phyloP scores from a whole-genome alignment of 2,888 invertebrate species.

The Eucriotettix oculatus region DNA sequence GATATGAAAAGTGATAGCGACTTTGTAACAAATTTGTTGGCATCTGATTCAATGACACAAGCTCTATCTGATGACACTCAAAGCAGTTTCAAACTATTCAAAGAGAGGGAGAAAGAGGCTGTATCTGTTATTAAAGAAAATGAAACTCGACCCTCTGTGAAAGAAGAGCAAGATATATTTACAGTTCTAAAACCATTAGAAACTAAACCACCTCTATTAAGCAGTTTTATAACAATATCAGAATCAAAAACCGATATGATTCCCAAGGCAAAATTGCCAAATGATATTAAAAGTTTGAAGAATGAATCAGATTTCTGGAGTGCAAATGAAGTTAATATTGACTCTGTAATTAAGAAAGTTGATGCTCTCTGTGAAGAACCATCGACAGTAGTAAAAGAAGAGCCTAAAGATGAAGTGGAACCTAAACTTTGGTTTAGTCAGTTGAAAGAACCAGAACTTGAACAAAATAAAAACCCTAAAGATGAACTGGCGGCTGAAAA shows the following conservation, averaged over 20 bases:
- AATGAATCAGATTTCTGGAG: slow-evolving; percentile 58
- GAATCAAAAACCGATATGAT: background rate
- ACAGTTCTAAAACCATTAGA: background rate
- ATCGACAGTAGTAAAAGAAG: slow-evolving; percentile 16
- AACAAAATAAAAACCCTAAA: slow-evolving; percentile 31
- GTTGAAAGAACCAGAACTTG: slow-evolving; percentile 24
- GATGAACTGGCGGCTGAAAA: slow-evolving; percentile 1
- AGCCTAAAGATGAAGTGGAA: slow-evolving; percentile 19
- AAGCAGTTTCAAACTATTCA: slow-evolving; percentile 5
- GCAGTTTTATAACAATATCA: background rate
- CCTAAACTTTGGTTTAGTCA: slow-evolving; percentile 13
- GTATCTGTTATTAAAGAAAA: slow-evolving; percentile 22
- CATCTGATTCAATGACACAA: slow-evolving; percentile 11
- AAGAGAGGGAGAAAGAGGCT: slow-evolving; percentile 18
- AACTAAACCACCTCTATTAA: background rate
- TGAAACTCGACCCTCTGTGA: slow-evolving; percentile 12
- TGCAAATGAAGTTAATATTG: slow-evolving; percentile 61
- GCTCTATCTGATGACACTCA: slow-evolving; percentile 7
- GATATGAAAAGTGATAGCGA: slow-evolving; percentile 16
- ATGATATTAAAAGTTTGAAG: background rate
- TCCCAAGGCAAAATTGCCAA: background rate
- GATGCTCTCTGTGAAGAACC: slow-evolving; percentile 43
- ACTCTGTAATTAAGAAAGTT: slow-evolving; percentile 65
- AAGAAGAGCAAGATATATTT: slow-evolving; percentile 5
- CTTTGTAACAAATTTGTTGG: slow-evolving; percentile 11